These are phyloP conservation scores for Anableps anableps DNA, from an alignment of 2,797 vertebrate species.

Conservation along the genomic window DNA sequence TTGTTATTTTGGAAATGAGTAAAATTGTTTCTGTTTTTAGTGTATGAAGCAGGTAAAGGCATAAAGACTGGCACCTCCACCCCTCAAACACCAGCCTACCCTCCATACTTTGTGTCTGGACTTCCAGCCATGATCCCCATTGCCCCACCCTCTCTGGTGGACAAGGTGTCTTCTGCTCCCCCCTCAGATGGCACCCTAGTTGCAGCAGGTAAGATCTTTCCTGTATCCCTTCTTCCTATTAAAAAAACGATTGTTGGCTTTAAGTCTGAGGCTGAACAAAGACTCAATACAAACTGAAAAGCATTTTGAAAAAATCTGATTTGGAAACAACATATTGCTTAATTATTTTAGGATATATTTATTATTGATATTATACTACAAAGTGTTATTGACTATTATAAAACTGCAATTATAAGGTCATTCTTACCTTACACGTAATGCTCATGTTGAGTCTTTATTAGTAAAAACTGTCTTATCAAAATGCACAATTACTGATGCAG, in stretches of 20 bases:
- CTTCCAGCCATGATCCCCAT: conserved; percentile 89
- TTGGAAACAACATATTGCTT: not conserved
- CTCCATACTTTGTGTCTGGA: conserved; percentile 91
- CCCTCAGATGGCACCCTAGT: conserved; percentile 71
- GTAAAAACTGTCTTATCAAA: not conserved
- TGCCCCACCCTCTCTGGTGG: conserved; percentile 88
- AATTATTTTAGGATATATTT: not conserved
- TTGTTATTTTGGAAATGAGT: not conserved
- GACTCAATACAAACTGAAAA: not conserved
- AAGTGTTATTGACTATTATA: not conserved
- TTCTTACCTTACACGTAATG: not conserved
- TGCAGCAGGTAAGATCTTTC: conserved; percentile 63
- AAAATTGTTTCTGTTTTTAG: conserved; percentile 66
- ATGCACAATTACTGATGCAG: not conserved
- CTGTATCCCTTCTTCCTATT: not conserved
- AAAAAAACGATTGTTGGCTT: not conserved
- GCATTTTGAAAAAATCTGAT: not conserved
- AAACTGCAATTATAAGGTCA: not conserved
- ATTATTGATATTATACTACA: not conserved
- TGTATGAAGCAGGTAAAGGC: conserved; percentile 97
- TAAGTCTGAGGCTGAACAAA: not conserved
- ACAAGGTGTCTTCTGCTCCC: conserved; percentile 87
- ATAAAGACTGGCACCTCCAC: conserved; percentile 86
- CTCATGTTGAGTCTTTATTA: not conserved
- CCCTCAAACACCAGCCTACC: conserved; percentile 85